Evolutionary conservation across 2,113 vertebrate genomes (phyloP).

Genomic region (Dendrocopos noguchii): DNA sequence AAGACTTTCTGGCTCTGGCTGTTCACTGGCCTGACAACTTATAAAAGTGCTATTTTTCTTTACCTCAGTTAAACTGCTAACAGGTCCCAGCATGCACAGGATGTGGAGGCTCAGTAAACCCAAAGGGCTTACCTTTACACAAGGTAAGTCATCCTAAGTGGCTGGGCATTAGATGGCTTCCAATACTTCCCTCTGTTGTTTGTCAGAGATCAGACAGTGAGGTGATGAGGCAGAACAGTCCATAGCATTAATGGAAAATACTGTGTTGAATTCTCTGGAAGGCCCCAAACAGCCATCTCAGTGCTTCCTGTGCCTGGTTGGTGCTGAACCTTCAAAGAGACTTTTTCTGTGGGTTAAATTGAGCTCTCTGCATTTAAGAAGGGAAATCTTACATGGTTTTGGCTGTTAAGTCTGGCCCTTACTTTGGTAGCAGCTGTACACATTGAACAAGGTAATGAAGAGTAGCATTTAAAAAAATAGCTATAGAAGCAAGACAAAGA

Average conservation of each 20-base stretch:
- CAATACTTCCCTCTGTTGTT: background rate
- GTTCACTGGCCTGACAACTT: background rate
- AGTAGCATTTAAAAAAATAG: background rate
- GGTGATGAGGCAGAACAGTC: background rate
- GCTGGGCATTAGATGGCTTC: background rate
- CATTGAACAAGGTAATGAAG: background rate
- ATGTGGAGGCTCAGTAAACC: background rate
- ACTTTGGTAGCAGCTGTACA: background rate
- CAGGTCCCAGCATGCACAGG: background rate
- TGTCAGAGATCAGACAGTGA: background rate
- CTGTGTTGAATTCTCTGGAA: background rate
- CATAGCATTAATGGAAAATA: background rate
- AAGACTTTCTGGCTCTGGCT: background rate
- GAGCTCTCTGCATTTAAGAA: background rate
- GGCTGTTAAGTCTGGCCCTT: background rate
- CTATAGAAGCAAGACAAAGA: background rate
- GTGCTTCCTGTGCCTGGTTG: background rate
- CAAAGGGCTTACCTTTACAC: constrained; percentile 4
- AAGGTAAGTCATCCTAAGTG: background rate
- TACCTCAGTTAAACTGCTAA: background rate
- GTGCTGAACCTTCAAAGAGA: background rate
- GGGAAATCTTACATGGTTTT: background rate
- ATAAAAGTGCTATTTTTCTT: constrained; percentile 21
- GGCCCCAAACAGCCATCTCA: background rate
- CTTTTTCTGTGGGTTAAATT: background rate